phyloP scores from a whole-genome alignment of 2,113 vertebrate genomes.

The Chiloscyllium plagiosum region DNA sequence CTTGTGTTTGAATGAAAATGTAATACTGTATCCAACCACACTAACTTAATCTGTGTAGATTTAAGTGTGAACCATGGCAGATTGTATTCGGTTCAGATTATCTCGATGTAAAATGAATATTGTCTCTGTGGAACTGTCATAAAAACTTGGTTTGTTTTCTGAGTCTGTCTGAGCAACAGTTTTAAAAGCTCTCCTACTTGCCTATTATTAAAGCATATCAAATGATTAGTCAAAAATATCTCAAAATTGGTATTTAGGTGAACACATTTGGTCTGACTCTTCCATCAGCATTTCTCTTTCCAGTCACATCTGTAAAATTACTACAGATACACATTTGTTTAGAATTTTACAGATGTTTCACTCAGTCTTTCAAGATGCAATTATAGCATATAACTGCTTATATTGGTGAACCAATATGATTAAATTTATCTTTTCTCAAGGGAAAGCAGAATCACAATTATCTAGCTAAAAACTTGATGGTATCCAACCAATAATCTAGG shows the following conservation, averaged over 20 bases:
- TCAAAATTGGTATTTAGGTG: conserved; percentile 20
- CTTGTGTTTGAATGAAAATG: neutral
- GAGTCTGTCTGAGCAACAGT: neutral
- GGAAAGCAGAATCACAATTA: neutral
- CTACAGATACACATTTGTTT: neutral
- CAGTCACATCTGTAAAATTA: neutral
- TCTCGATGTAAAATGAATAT: neutral
- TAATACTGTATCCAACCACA: neutral
- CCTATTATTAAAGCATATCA: neutral
- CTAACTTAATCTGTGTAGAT: neutral
- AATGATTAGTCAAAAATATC: neutral
- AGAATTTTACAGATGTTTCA: neutral
- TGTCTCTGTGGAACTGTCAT: neutral
- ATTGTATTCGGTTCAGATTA: conserved; percentile 11
- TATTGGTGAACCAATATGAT: neutral
- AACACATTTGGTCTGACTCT: neutral
- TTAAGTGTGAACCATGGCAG: neutral
- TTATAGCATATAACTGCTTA: neutral
- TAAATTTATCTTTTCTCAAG: neutral
- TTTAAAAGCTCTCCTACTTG: neutral
- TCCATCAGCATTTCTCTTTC: neutral
- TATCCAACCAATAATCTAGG: neutral
- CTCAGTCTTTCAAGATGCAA: neutral
- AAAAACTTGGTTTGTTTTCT: conserved; percentile 3
- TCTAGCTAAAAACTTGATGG: neutral